Base-by-base conservation (phyloP, 1,140 invertebrate species). In the Aphis gossypii region DNA sequence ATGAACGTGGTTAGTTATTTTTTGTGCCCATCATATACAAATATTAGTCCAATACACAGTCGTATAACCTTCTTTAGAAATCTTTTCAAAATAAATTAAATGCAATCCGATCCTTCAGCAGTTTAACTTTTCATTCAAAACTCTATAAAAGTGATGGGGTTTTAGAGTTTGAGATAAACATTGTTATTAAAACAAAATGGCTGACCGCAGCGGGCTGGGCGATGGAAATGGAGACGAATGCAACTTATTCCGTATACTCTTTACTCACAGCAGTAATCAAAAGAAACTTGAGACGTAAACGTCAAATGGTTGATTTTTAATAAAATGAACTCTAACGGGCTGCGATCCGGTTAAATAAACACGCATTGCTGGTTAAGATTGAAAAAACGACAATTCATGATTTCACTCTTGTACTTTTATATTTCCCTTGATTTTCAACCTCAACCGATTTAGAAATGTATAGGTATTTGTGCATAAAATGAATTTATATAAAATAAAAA, bases 181-280 rank as follows among this genome's bases (percentile, higher is more conserved):
- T 89, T 89, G 38, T 89, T 89, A 89, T 89, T 89, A 89, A 89
- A 89, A 89, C 88, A 89, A 89, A 89, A 89, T 89, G 88, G 88
- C 88, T 56, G 88, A 89, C 51, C 88, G 9, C 51, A 51, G 11
- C 51, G 8, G 48, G 35, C 5, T 21, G n/a, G n/a, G 48, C 20
- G 87, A 56, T 56, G 51, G 51, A 25, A 89, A 89, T 2, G 54
- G 21, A 41, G 51, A 89, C 23, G 35, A 41, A 56, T 89, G 35
- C 48, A 54, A 38, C 86, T 88, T 88, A 46, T 88, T 88, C 11
- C 51, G 51, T 56, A 56, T 54, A 54, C 51, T 89, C 60, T 91
- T 48, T 76, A 76, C 56, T 30, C 8, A 46, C 60, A 18, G 38
- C 60, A n/a, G 25, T 21, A 68, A 48, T 46, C 38, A 91, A 82